Evolutionary conservation across 2,888 invertebrate species (phyloP).

Genomic region (Nebria salina): DNA sequence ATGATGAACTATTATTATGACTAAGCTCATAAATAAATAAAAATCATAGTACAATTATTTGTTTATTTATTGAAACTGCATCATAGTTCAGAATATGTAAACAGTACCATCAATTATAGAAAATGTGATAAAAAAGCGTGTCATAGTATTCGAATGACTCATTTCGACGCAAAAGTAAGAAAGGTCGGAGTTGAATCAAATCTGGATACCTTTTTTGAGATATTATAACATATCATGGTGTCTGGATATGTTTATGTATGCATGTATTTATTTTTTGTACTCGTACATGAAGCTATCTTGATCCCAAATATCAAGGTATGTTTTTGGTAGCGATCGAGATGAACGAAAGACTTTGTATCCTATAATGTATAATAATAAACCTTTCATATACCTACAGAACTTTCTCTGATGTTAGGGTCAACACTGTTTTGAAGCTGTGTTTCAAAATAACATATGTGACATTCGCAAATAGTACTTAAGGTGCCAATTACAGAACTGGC

Average conservation of each 20-base stretch:
- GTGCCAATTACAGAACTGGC: background rate
- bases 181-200: background rate
- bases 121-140: background rate
- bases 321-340: background rate
- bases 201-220: background rate
- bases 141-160: background rate
- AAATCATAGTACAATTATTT: background rate
- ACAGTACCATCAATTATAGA: background rate
- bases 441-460: background rate
- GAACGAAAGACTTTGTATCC: background rate
- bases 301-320: background rate
- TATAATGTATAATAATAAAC: background rate
- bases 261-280: background rate
- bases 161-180: background rate
- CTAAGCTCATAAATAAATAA: background rate
- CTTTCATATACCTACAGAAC: background rate
- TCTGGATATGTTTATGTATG: background rate
- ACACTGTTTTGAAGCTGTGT: background rate
- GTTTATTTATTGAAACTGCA: background rate
- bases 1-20: background rate
- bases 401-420: conserved; percentile 1
- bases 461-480: background rate
- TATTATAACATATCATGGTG: background rate
- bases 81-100: background rate
- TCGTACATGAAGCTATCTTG: background rate